Conservation (phyloP, 2,797 vertebrate genomes). For the Thripadectes ignobilis region DNA sequence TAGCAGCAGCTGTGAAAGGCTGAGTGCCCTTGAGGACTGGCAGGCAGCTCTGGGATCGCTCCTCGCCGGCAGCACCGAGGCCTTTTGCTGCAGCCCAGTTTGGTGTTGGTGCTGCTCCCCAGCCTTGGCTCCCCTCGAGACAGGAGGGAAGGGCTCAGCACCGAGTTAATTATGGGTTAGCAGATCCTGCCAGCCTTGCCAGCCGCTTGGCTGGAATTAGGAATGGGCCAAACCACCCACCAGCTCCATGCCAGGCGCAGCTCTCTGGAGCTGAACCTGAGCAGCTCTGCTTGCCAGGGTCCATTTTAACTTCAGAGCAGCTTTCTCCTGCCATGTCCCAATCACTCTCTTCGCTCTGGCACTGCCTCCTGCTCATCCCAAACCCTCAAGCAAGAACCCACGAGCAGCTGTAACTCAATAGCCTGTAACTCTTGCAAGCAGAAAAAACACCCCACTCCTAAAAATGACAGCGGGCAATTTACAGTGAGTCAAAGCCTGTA, state of each 20-base stretch:
- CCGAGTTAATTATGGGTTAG: neutral
- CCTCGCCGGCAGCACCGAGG: neutral
- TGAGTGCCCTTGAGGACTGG: neutral
- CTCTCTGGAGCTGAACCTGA: neutral
- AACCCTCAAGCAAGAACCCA: neutral
- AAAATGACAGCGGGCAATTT: neutral
- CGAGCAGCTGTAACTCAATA: constrained; percentile 40
- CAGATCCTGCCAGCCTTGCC: constrained; percentile 5
- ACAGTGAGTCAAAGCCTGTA: constrained; percentile 4
- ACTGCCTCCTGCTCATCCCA: neutral
- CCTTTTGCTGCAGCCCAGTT: neutral
- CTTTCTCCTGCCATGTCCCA: neutral
- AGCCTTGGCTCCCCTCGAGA: neutral
- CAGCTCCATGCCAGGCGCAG: neutral
- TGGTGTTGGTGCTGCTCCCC: neutral
- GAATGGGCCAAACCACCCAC: neutral
- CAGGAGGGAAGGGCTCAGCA: neutral
- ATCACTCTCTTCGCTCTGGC: neutral
- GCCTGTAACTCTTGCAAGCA: neutral
- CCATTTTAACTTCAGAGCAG: neutral
- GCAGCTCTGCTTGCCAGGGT: neutral
- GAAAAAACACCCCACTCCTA: neutral
- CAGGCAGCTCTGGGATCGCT: neutral
- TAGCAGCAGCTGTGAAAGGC: constrained; percentile 20
- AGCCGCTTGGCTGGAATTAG: neutral